These are phyloP conservation scores for Cryptus viduatorius DNA, from an alignment of 2,888 invertebrate genomes.

Conservation along the genomic window DNA sequence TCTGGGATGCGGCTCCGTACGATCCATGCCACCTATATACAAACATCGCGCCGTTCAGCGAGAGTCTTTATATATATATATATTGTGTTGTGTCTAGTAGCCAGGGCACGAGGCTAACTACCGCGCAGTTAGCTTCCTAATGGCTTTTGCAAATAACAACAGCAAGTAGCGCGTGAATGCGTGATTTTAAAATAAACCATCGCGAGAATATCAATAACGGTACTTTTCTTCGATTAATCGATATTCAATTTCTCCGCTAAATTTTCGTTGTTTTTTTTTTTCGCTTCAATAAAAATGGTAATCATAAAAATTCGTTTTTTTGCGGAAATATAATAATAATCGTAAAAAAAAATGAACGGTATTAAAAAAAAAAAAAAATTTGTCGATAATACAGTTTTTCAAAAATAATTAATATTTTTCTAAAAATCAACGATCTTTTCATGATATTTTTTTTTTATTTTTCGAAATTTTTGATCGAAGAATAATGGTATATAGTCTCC, in stretches of 20 bases:
- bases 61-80: background rate
- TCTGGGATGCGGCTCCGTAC: conserved; percentile 24
- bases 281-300: background rate
- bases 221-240: background rate
- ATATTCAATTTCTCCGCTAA: background rate
- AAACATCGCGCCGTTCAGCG: conserved; percentile 2
- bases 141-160: conserved; percentile 56
- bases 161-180: conserved; percentile 68
- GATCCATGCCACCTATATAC: conserved; percentile 20
- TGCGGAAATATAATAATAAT: too few relatives aligned
- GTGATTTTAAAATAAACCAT: conserved; percentile 59
- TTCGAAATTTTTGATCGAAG: background rate
- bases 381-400: too few relatives aligned
- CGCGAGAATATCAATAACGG: conserved; percentile 58
- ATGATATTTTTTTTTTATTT: background rate
- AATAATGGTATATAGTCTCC: background rate
- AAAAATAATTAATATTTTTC: too few relatives aligned
- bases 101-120: conserved; percentile 62
- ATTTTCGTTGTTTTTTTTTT: background rate
- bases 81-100: conserved; percentile 34
- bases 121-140: conserved; percentile 65
- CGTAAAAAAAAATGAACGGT: too few relatives aligned
- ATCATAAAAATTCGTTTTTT: background rate
- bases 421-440: background rate
- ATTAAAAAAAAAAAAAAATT: too few relatives aligned